Evolutionary conservation across 2,797 vertebrate species (phyloP), one percentile per base, ranked within the genome.

Genomic region (Merluccius polli): DNA sequence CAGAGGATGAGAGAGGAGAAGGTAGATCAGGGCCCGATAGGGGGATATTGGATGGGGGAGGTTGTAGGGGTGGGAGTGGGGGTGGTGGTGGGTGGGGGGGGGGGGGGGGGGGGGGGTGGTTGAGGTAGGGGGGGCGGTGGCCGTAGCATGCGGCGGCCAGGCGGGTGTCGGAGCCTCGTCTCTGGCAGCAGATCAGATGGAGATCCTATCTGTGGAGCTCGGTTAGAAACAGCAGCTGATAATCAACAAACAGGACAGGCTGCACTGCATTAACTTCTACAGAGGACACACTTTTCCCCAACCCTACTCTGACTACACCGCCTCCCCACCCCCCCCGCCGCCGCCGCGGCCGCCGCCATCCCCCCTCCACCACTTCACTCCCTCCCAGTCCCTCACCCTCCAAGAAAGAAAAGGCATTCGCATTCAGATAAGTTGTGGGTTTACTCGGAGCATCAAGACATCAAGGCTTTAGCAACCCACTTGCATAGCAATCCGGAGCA

Each of bases 101-200:
- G 79, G 85, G 16, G 77, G 85, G 77, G 21, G 27, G 24, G 48
- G 21, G 29, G 12, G 18, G 70, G 59, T 4, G 59, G 59, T 29
- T 1, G 24, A 12, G 33, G 38, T 52, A 74, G 79, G 12, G 31
- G 72, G 72, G 77, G n/a, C 27, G 52, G 18, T 12, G 15, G 63
- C 33, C 21, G 41, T 16, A 75, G 81, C 84, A 77, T 85, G 84
- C 76, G 87, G 76, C 21, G n/a, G 70, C 36, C 78, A 82, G 65
- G 85, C 84, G 81, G 83, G 80, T 78, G 79, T 84, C 90, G 82
- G 86, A 79, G 79, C 48, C 48, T 82, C 81, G 65, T 85, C 82
- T 84, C 84, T 83, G 88, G 86, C 84, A 84, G 71, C 80, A 84
- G 92, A 95, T 96, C 93, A 95, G 94, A 95, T 95, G 92, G 84